These are phyloP conservation scores for Drosophila novamexicana DNA, from an alignment of 1,140 invertebrate species.

Conservation along the genomic window DNA sequence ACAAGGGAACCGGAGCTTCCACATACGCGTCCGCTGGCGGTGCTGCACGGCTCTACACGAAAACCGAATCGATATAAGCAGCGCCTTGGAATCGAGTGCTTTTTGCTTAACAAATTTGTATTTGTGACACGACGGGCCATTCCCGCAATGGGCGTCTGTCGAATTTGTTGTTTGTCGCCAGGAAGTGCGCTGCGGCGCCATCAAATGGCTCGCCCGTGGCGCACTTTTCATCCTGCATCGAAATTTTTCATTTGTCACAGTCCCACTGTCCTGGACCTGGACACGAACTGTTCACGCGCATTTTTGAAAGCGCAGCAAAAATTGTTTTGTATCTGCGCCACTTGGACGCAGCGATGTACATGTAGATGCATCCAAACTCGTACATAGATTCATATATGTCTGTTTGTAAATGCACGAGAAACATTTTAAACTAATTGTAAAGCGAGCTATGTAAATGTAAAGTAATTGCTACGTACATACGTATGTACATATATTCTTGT, in stretches of 20 bases:
- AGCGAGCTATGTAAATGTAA: conserved; percentile 44
- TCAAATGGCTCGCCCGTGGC: conserved; percentile 9
- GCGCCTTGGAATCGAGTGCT: conserved; percentile 25
- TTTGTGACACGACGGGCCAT: conserved; percentile 61
- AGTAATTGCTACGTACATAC: conserved; percentile 33
- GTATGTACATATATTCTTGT: conserved; percentile 71
- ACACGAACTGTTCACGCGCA: conserved; percentile 48
- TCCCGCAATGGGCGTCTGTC: conserved; percentile 46
- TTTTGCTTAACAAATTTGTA: conserved; percentile 61
- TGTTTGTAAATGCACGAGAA: conserved; percentile 18
- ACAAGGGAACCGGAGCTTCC: conserved; percentile 16
- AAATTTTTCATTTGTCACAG: conserved; percentile 78
- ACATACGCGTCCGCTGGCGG: conserved; percentile 35
- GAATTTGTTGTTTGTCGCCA: conserved; percentile 76
- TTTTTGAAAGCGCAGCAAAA: conserved; percentile 39
- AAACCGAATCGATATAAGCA: conserved; percentile 81
- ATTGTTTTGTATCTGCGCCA: conserved; percentile 69
- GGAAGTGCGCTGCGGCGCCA: conserved; percentile 49
- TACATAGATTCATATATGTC: conserved; percentile 42
- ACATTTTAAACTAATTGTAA: conserved; percentile 48
- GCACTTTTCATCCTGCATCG: conserved; percentile 50
- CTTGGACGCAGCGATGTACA: conserved; percentile 44
- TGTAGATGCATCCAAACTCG: conserved; percentile 32
- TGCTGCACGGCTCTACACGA: conserved; percentile 65
- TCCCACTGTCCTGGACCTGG: conserved; percentile 40